A percentile compares a stretch with the other conserved stretches of the same genome.
Evolutionary conservation across 2,888 invertebrate genomes (phyloP).

Genomic region (Hirtodrosophila cameraria): DNA sequence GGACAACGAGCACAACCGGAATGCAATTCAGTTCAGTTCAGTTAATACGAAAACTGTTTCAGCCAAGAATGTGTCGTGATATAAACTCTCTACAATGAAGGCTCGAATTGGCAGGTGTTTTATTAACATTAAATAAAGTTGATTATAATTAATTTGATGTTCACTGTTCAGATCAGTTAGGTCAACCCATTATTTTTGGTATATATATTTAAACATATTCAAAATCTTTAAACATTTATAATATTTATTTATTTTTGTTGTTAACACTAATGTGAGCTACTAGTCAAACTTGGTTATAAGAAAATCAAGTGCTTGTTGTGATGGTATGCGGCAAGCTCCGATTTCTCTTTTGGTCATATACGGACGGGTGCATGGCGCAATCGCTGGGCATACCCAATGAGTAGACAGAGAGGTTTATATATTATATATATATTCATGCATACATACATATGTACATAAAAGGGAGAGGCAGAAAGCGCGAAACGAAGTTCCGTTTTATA

Average conservation of each 20-base stretch:
- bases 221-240: too few species aligned
- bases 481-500: constrained; percentile 1
- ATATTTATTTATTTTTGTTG: constrained; percentile 11
- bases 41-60: constrained; percentile 7
- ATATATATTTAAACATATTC: too few species aligned
- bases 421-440: too few species aligned
- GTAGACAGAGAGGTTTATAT: constrained; percentile 18
- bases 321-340: constrained; percentile 38
- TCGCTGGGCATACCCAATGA: constrained; percentile 53
- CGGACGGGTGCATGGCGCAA: constrained; percentile 72
- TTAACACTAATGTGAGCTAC: constrained; percentile 9
- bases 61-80: neutral
- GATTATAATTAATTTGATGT: too few species aligned
- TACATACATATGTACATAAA: too few species aligned
- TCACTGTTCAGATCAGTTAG: too few species aligned
- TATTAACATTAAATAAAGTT: neutral
- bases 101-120: neutral
- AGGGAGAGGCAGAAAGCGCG: constrained; percentile 13
- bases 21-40: constrained; percentile 5
- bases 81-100: neutral
- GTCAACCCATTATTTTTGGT: too few species aligned
- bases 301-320: constrained; percentile 40
- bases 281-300: constrained; percentile 37
- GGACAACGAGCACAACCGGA: neutral
- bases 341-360: constrained; percentile 72